Base-by-base conservation (phyloP, 1,140 invertebrate species). In the Vollenhovia emeryi region DNA sequence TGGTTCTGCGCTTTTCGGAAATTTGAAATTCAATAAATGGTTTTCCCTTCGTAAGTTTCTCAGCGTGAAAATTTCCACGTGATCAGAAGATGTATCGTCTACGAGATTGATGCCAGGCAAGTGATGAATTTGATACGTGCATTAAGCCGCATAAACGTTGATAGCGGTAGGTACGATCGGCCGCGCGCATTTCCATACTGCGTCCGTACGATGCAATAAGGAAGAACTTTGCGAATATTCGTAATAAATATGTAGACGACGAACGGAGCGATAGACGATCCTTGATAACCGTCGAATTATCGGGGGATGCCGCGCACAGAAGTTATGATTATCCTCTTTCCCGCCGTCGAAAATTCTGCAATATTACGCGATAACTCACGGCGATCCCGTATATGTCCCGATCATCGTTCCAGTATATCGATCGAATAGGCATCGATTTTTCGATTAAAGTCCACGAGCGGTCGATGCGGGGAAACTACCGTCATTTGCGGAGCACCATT, bases 111-210 rank as follows among this genome's bases (percentile, higher is more conserved):
- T 89, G 75, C 83, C n/a, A 73, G 60, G 40, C 76, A 73, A 79
- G 43, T 79, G 88, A 88, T 83, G 84, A 89, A 89, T 88, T 78
- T 83, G 87, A 89, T 89, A 89, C 87, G 88, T 86, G 84, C 78
- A 89, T 89, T 89, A 89, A 87, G 84, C 68, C 60, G 69, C 84
- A 89, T 88, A 88, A 87, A 84, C 76, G 83, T 73, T 88, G 86
- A 89, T 89, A 89, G 84, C 87, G 40, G 30, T 21, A 50, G 68
- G n/a, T 30, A 50, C 27, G 75, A 64, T 48, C 40, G 15, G 15
- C 24, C 87, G 68, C 68, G 60, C 85, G 60, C 66, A 74, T 64
- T 71, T 85, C 84, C 69, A 85, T 85, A 80, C 45, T 40, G 33
- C 57, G 75, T 62, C 55, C 24, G 60, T 68, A 64, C 87, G 87